Conservation (phyloP, 2,113 vertebrate genomes). For the Colistium nudipinnis region DNA sequence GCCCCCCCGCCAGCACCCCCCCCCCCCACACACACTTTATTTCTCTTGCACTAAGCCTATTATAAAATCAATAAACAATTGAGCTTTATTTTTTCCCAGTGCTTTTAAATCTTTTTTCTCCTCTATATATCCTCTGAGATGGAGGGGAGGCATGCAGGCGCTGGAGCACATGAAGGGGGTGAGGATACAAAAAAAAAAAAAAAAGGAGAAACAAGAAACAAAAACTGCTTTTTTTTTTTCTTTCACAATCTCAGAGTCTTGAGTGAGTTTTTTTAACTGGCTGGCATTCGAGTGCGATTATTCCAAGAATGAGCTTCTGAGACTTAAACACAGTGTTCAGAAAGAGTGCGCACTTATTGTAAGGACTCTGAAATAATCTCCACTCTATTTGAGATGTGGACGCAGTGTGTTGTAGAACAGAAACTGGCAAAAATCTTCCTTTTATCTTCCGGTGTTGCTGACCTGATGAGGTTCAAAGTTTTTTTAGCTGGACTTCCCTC, state of each 20-base stretch:
- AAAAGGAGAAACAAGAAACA: slow-evolving; percentile 21
- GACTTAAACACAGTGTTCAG: slow-evolving; percentile 30
- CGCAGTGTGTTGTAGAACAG: slow-evolving; percentile 15
- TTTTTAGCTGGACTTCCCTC: slow-evolving; percentile 3
- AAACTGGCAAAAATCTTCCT: background rate
- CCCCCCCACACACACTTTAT: too few relatives aligned
- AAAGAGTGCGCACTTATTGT: slow-evolving; percentile 3
- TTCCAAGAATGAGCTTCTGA: slow-evolving; percentile 30
- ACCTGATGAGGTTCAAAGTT: slow-evolving; percentile 18
- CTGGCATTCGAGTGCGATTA: slow-evolving; percentile 25
- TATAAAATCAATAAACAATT: slow-evolving; percentile 90
- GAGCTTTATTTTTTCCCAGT: slow-evolving; percentile 75
- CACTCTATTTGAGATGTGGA: slow-evolving; percentile 3
- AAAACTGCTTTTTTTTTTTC: slow-evolving; percentile 40
- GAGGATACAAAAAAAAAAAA: background rate
- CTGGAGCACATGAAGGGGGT: slow-evolving; percentile 4
- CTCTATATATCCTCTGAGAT: slow-evolving; percentile 81
- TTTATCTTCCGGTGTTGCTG: background rate
- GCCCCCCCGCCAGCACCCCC: slow-evolving; percentile 63
- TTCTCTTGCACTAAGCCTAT: slow-evolving; percentile 85
- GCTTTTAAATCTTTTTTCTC: slow-evolving; percentile 83
- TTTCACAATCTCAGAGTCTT: slow-evolving; percentile 40
- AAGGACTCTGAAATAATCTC: background rate
- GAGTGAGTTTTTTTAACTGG: slow-evolving; percentile 53
- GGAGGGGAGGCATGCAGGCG: slow-evolving; percentile 69